Evolutionary conservation across 2,888 invertebrate species (phyloP), one percentile per base, ranked within the genome.

Genomic region (Cartodere bifasciata): DNA sequence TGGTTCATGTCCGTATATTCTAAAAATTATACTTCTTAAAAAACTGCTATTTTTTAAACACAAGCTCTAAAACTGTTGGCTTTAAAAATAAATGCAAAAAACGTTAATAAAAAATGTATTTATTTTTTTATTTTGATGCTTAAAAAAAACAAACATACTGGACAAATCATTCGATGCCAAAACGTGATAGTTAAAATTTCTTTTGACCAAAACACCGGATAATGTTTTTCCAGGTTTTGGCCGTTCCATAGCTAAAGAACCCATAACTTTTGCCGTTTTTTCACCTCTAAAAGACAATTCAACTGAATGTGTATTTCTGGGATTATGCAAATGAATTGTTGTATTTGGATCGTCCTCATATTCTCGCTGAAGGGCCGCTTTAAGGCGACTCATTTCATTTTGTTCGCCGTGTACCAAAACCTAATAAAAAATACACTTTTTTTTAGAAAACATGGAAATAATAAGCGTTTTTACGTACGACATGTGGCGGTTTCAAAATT

Each of bases 211-310:
- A 35, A 98, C 79, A 0, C 98, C 98, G 4, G 94, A 88, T 3
- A 98, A 61, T 37, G 72, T 69, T 35, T 78, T 72, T 9, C 81
- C 84, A 1, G 86, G 74, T 43, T 70, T 70, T 0, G 94, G 88
- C 24, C 76, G 73, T 29, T 81, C 76, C 47, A 85, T 69, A 0
- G 97, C 97, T 38, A 98, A 62, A 2, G 75, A 71, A 0, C 98
- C 98, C 78, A 98, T 94, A 27, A 87, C 92, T 69, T 98, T 98
- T 2, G 97, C 97, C 3, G 91, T 94, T 64, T 95, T 97, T 58
- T 98, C 97, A 13, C 97, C 98, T 23, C 92, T 67, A 63, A 99
- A 98, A 50, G 90, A 83, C 32, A 98, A 70, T 45, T 87, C 77
- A 0, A 99, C 87, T 1, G 79, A 78, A 38, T 91, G 88, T 3